These are phyloP conservation scores for Dryocosmus kuriphilus DNA, from an alignment of 2,888 invertebrate species.

Conservation along the genomic window DNA sequence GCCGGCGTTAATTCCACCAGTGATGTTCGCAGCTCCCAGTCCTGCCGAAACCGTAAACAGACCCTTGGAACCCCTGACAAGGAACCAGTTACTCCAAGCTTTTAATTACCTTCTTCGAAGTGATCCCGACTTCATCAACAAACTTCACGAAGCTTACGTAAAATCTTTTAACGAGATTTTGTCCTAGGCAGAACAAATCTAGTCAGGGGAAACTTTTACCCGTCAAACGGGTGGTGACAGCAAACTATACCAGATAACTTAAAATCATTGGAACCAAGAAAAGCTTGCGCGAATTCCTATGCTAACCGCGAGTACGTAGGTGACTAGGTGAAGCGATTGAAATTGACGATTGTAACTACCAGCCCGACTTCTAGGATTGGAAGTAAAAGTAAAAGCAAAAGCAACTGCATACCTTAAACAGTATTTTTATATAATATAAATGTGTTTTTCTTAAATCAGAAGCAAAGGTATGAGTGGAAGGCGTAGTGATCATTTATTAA, in stretches of 20 bases:
- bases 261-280: constrained; percentile 35
- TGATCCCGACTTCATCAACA: constrained; percentile 92
- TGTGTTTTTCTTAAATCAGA: constrained; percentile 39
- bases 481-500: constrained; percentile 31
- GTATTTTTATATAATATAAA: constrained; percentile 61
- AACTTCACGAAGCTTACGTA: constrained; percentile 94
- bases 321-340: constrained; percentile 54
- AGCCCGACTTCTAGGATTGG: not conserved
- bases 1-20: constrained; percentile 91
- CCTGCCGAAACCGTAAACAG: constrained; percentile 68
- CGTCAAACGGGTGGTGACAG: constrained; percentile 60
- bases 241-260: constrained; percentile 18
- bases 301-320: constrained; percentile 54
- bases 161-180: constrained; percentile 87
- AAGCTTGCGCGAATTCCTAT: constrained; percentile 50
- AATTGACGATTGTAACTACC: constrained; percentile 44
- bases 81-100: constrained; percentile 93
- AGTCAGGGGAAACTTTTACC: constrained; percentile 38
- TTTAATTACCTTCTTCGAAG: constrained; percentile 91
- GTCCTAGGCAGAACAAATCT: constrained; percentile 70
- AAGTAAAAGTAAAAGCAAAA: constrained; percentile 25
- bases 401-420: constrained; percentile 51
- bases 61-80: constrained; percentile 87
- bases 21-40: constrained; percentile 84
- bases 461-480: constrained; percentile 36